These are phyloP conservation scores for Cacatua alba DNA, from an alignment of 2,113 vertebrate genomes.

Conservation along the genomic window DNA sequence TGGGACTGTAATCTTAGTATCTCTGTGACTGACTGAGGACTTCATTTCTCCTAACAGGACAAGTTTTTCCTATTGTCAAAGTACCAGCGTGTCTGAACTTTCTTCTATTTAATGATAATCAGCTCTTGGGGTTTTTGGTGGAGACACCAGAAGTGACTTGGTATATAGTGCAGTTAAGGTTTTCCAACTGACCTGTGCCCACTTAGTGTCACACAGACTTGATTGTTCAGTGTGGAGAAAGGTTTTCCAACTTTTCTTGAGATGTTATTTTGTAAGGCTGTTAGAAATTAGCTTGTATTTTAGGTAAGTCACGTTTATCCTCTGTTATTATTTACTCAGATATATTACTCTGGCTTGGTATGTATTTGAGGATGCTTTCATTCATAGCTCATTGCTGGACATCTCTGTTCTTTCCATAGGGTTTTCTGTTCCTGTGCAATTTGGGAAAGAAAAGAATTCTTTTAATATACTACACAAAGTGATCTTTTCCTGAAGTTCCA, in stretches of 20 bases:
- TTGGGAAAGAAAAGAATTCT: not conserved
- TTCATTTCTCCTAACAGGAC: fast-evolving
- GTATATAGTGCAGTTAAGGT: fast-evolving
- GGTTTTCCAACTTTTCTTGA: not conserved
- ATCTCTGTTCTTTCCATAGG: not conserved
- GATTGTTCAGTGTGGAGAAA: not conserved
- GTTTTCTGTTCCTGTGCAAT: not conserved
- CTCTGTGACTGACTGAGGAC: not conserved
- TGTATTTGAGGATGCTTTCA: not conserved
- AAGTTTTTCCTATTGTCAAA: not conserved
- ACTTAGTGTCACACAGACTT: not conserved
- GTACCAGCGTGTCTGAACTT: fast-evolving
- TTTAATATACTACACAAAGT: not conserved
- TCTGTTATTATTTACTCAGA: not conserved
- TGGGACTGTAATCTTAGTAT: fast-evolving
- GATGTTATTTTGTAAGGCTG: fast-evolving
- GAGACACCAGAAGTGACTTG: fast-evolving
- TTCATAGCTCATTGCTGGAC: not conserved
- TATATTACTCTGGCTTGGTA: not conserved
- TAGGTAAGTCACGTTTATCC: not conserved
- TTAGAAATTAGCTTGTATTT: not conserved
- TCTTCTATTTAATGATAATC: not conserved
- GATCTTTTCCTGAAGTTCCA: not conserved
- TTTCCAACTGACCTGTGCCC: not conserved
- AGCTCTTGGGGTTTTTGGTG: fast-evolving